These are phyloP conservation scores for Nyctibius grandis DNA, from an alignment of 2,797 vertebrate genomes.

Conservation along the genomic window DNA sequence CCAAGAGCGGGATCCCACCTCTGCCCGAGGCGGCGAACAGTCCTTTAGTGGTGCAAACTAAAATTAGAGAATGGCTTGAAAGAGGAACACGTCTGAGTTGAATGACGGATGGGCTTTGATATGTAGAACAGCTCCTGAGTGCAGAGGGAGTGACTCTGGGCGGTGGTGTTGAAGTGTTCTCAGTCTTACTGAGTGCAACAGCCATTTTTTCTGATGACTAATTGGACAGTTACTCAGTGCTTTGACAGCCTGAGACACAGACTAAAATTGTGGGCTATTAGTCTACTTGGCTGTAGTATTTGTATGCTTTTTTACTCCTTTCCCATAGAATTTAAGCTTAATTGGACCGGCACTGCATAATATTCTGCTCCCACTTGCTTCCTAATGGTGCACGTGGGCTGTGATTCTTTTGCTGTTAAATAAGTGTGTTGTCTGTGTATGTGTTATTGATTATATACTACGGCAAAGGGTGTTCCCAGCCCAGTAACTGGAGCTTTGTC, in stretches of 20 bases:
- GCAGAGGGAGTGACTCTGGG: conserved; percentile 11
- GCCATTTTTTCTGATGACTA: conserved; percentile 55
- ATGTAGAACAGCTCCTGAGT: not conserved
- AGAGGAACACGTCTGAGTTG: not conserved
- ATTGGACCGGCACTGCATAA: conserved; percentile 55
- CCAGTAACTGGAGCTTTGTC: not conserved
- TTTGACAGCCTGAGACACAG: conserved; percentile 50
- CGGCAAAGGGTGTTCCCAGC: not conserved
- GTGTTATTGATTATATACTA: conserved; percentile 5
- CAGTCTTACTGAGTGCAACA: not conserved
- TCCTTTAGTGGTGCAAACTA: not conserved
- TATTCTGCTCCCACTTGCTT: conserved; percentile 60
- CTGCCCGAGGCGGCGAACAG: not conserved
- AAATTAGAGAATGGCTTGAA: not conserved
- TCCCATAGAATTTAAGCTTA: conserved; percentile 52
- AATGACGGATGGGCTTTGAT: not conserved
- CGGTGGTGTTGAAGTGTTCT: conserved; percentile 17
- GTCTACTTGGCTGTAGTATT: conserved; percentile 61
- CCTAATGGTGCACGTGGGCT: conserved; percentile 42
- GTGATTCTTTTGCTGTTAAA: conserved; percentile 24
- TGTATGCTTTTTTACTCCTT: conserved; percentile 52
- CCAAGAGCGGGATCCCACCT: not conserved
- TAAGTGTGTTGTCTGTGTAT: conserved; percentile 5
- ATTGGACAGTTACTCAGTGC: conserved; percentile 62
- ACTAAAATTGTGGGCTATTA: conserved; percentile 59